These are phyloP conservation scores for Axis porcinus DNA, from an alignment of 2,113 vertebrate species.

Conservation along the genomic window DNA sequence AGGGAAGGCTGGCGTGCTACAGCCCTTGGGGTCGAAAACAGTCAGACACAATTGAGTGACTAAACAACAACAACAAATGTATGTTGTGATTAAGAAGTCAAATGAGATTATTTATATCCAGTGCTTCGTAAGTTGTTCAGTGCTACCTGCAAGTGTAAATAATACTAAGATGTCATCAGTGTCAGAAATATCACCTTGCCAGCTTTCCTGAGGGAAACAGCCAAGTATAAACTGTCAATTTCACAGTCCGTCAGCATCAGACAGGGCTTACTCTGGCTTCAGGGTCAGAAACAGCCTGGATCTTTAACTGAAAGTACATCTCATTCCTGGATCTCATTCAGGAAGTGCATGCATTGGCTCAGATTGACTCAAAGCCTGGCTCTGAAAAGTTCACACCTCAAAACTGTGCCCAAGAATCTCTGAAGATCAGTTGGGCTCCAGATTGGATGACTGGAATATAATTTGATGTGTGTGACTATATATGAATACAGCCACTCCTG, in stretches of 20 bases:
- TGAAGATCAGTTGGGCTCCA: background rate
- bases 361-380: background rate
- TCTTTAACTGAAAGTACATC: background rate
- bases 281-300: background rate
- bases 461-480: accelerated
- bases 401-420: too few relatives aligned
- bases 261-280: background rate
- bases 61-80: background rate
- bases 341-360: background rate
- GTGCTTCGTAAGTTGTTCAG: background rate
- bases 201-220: background rate
- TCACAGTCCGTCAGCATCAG: background rate
- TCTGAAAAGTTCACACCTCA: background rate
- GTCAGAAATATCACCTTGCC: background rate
- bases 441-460: background rate
- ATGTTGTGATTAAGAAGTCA: background rate
- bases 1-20: background rate
- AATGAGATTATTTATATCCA: background rate
- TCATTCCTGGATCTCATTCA: background rate
- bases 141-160: background rate
- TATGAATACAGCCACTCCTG: accelerated
- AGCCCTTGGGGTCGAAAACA: background rate
- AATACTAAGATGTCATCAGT: background rate
- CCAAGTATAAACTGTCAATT: background rate
- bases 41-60: background rate